Evolutionary conservation across 1,140 invertebrate genomes (phyloP), one percentile per base, ranked within the genome.

Genomic region (Magallana ariakensis): DNA sequence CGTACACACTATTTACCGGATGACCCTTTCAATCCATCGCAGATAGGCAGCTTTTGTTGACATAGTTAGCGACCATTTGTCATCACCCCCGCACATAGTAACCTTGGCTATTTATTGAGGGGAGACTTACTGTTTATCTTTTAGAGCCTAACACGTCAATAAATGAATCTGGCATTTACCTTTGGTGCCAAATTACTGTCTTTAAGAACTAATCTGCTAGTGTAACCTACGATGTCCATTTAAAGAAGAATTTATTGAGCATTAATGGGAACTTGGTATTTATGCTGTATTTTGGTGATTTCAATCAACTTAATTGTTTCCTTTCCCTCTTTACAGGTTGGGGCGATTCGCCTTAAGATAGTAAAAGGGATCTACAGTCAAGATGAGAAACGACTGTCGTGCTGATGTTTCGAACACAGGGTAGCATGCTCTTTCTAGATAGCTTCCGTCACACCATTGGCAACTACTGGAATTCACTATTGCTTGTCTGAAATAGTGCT

Each of bases 131-230:
- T 75, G 15, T 75, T 75, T 75, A 11, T 11, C 62, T 19, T 46
- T 46, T 46, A 46, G 33, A 46, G 33, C n/a, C 66, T 10, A 11
- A 11, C 66, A 33, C 66, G 22, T 75, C 22, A 11, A 26, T 33
- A 26, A 75, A 75, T 75, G 66, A 75, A 33, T 26, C 33, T 75
- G 66, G 33, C 66, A 75, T 75, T 75, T 75, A 75, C 66, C 66
- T 22, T 19, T 75, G 13, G 13, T 26, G 13, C 22, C 22, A 75
- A 75, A 75, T 75, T 19, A 26, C 33, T 13, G 19, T 75, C 16
- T 75, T 75, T 75, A 13, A 26, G 22, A 75, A 13, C 6, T 10
- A 33, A 11, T 70, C 19, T 75, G 22, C 66, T 13, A 75, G 22
- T 26, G 22, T 22, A 33, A 22, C 26, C 26, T 11, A 70, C 9